Conservation (phyloP, 2,888 invertebrate species). For the Lycophotia porphyrea region DNA sequence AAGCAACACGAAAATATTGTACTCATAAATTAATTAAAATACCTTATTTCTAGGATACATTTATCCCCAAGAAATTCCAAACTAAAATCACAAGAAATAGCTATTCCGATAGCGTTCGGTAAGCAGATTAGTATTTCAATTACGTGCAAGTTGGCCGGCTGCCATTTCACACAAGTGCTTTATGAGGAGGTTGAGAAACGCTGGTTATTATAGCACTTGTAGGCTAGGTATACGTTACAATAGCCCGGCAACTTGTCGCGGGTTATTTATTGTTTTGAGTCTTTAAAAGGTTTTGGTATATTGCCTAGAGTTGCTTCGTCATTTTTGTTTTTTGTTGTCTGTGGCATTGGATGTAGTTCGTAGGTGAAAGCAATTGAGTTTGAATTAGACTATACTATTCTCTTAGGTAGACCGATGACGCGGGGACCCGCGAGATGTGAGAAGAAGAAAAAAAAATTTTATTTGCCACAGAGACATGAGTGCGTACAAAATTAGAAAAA, state of each 20-base stretch:
- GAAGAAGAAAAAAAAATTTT: too few relatives aligned
- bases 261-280: slow-evolving; percentile 16
- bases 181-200: slow-evolving; percentile 33
- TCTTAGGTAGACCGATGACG: not conserved
- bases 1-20: not conserved
- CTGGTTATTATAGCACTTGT: slow-evolving; percentile 33
- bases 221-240: slow-evolving; percentile 38
- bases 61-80: slow-evolving; percentile 4
- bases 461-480: too few relatives aligned
- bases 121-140: slow-evolving; percentile 63
- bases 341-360: not conserved
- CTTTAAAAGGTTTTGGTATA: slow-evolving; percentile 8
- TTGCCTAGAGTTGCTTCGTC: not conserved
- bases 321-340: not conserved
- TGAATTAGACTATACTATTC: not conserved
- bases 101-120: slow-evolving; percentile 38
- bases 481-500: too few relatives aligned
- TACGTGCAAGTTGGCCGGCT: slow-evolving; percentile 57
- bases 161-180: slow-evolving; percentile 59
- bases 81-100: slow-evolving; percentile 33
- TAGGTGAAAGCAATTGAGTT: not conserved
- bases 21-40: not conserved
- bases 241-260: slow-evolving; percentile 46
- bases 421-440: not conserved
- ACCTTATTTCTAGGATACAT: not conserved